Evolutionary conservation across 2,797 vertebrate genomes (phyloP), one percentile per base, ranked within the genome.

Genomic region (Myripristis murdjan): DNA sequence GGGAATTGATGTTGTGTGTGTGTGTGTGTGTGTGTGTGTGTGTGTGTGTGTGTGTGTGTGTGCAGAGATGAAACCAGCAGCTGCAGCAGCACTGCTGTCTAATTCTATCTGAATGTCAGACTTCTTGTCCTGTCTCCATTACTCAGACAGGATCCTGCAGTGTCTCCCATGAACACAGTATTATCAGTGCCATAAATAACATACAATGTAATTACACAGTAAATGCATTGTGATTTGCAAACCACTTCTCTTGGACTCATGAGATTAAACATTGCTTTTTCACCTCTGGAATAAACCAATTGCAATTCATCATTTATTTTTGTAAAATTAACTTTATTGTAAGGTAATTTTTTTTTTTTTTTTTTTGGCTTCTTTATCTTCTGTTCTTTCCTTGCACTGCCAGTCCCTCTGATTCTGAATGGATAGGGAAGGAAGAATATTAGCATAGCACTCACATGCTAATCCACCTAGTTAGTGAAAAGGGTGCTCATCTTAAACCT

Each of bases 361-460:
- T n/a, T n/a, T 20, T 33, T 47, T 23, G 11, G 39, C 33, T 44
- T 49, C 52, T 26, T 74, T 61, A 1, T n/a, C 63, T 83, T 70
- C 57, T 82, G 56, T 65, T 64, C 44, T 62, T 64, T 70, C 44
- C 43, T 23, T 58, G 52, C 51, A 37, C 63, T 55, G 46, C 79
- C 68, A 23, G 12, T 33, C 75, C 73, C 67, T 71, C 64, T 44
- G 75, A n/a, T 85, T 79, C 70, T 68, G 77, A 84, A 78, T 72
- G 61, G 69, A 83, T 56, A 52, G 77, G 75, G 85, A 80, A 80
- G 71, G 63, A 43, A 80, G 79, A 81, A 71, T 88, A 92, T 93
- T 92, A 89, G 79, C 91, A 90, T 90, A 92, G 88, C 87, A 84
- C 91, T 92, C 81, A 84, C 75, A 89, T 92, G 89, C 84, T 92